Evolutionary conservation across 2,888 invertebrate genomes (phyloP), one percentile per base, ranked within the genome.

Genomic region (Cerastoderma edule): DNA sequence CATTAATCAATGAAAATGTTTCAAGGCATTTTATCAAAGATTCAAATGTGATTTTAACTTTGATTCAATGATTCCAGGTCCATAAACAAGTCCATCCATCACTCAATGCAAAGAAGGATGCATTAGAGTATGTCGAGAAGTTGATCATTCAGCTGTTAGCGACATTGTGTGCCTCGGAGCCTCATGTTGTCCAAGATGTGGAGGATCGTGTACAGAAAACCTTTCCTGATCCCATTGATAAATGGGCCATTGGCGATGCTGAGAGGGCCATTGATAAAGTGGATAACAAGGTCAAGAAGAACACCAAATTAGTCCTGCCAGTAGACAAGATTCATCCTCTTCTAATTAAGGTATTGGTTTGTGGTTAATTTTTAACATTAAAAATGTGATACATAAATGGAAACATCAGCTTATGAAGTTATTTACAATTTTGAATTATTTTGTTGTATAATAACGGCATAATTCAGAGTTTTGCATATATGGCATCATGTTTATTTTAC

Each of bases 161-260:
- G 24, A 96, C 96, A 95, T 94, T 99, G 78, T 98, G 97, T 92
- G 96, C 96, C 39, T 86, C 87, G 4, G 91, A 91, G 78, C 92
- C 92, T 13, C 92, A 92, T 79, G 85, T 83, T 2, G 87, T 89
- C 19, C 87, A 88, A 50, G 99, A 99, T 94, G 97, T 99, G 87
- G 98, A 98, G 92, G 97, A 98, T 88, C 95, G 97, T 82, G 97
- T 99, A 44, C 95, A 96, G 83, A 96, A 96, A 86, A 96, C 97
- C 68, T 98, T 98, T 94, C 98, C 98, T n/a, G 96, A 96, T 22
- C 98, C 98, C 3, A 96, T 99, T 86, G 97, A 98, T 93, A 95
- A 95, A 92, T 98, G 98, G 98, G 97, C 98, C 65, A 94, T 98
- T 76, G 95, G 95, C 83, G 98, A 98, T 92, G 98, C 98, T 24